Conservation (phyloP, 2,797 vertebrate genomes). For the Gymnodraco acuticeps region DNA sequence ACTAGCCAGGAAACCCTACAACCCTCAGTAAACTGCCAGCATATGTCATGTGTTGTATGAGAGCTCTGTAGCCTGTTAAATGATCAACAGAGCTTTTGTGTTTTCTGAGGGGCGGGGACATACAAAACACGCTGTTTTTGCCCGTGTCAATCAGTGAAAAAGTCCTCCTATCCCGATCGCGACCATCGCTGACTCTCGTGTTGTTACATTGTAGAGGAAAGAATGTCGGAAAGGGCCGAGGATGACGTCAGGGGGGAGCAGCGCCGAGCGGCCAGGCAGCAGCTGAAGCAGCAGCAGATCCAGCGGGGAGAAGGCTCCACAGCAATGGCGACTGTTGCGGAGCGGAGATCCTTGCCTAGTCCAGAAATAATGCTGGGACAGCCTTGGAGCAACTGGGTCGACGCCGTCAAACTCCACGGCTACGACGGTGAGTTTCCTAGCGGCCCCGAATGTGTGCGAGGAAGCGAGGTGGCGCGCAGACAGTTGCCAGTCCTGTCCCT, state of each 20-base stretch:
- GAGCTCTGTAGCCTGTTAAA: constrained; percentile 25
- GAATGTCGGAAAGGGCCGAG: constrained; percentile 99
- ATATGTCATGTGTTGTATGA: constrained; percentile 10
- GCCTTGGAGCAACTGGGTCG: constrained; percentile 97
- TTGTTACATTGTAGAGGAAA: constrained; percentile 98
- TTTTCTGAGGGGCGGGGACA: constrained; percentile 35
- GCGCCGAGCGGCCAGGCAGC: constrained; percentile 94
- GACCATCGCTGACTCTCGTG: constrained; percentile 84
- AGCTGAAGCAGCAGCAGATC: constrained; percentile 88
- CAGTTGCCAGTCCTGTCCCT: constrained; percentile 76
- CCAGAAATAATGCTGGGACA: constrained; percentile 97
- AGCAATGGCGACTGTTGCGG: constrained; percentile 96
- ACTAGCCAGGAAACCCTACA: background rate
- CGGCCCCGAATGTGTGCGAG: constrained; percentile 67
- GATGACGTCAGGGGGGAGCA: constrained; percentile 99
- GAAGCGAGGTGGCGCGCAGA: constrained; percentile 70
- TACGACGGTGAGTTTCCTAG: constrained; percentile 92
- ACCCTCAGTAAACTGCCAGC: constrained; percentile 19
- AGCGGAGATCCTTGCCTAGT: constrained; percentile 95
- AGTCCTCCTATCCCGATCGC: constrained; percentile 81
- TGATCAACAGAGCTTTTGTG: constrained; percentile 12
- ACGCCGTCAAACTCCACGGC: constrained; percentile 95
- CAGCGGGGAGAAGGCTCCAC: constrained; percentile 90
- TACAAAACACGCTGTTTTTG: constrained; percentile 29
- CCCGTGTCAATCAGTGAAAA: constrained; percentile 61